Evolutionary conservation across 2,797 vertebrate species (phyloP), one percentile per base, ranked within the genome.

Genomic region (Cottoperca gobio): DNA sequence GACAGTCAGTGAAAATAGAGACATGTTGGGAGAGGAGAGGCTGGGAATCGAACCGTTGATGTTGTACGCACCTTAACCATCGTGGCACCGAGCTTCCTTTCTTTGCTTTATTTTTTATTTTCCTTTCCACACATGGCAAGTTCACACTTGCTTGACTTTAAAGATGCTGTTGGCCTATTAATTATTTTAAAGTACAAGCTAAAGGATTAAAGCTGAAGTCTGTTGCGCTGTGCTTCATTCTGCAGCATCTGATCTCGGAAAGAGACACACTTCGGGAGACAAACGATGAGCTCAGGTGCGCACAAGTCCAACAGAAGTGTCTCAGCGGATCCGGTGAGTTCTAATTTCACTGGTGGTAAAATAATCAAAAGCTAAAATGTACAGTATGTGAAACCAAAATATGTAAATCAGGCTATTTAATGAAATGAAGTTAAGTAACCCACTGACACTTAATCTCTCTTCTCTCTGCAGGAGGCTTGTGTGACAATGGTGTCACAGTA

Each of bases 281-380:
- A 3, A 97, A 97, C 3, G 97, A 97, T 4, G 97, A 98, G 49
- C 94, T 98, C 37, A 86, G 96, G 37, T 98, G 97, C 37, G 94
- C 94, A 1, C 97, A 97, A 66, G 92, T 96, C 45, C 96, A 97
- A 64, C 96, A 97, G 54, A 91, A 90, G 43, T 94, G 91, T 48
- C 92, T 97, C 60, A 92, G 76, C 57, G 94, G 92, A 86, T 78
- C 95, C 28, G 96, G 97, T 97, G 83, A 94, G 95, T 82, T 17
- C 2, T 3, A 0, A 31, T n/a, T 8, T 1, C 3, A 3, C 17
- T 31, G 31, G n/a, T n/a, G n/a, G n/a, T n/a, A n/a, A n/a, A n/a
- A n/a, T n/a, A n/a, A n/a, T n/a, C n/a, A n/a, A n/a, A n/a, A n/a
- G n/a, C n/a, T n/a, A n/a, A n/a, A n/a, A n/a, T n/a, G 31, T 31